These are phyloP conservation scores for Aspidiotus destructor DNA, from an alignment of 2,888 invertebrate species.

Conservation along the genomic window DNA sequence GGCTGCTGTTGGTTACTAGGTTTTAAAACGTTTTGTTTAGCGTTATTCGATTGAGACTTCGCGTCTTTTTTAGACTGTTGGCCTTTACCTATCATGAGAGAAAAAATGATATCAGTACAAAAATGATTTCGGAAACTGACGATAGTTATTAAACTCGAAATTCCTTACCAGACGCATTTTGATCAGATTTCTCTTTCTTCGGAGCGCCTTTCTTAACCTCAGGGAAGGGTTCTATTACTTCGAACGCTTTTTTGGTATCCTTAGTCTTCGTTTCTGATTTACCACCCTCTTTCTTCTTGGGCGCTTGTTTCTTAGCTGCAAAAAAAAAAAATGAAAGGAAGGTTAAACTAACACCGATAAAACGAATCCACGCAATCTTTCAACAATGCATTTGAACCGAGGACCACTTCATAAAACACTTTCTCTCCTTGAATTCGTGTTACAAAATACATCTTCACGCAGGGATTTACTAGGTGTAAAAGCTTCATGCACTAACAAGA, in stretches of 20 bases:
- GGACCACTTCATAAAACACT: no score
- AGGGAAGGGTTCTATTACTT: conserved; percentile 28
- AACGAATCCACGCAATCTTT: no score
- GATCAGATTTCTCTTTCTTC: conserved; percentile 11
- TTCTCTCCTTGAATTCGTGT: no score
- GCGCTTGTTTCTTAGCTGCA: conserved; percentile 12
- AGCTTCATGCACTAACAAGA: no score
- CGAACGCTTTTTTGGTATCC: conserved; percentile 26
- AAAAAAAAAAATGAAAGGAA: not conserved
- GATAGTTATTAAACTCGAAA: not conserved
- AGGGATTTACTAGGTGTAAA: not conserved
- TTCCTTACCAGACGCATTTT: not conserved
- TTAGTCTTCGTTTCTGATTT: conserved; percentile 23
- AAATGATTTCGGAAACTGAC: not conserved
- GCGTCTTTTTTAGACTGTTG: conserved; percentile 7
- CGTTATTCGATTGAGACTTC: conserved; percentile 7
- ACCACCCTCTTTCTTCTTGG: conserved; percentile 24
- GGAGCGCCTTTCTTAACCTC: conserved; percentile 17
- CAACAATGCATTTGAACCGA: no score
- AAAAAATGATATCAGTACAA: not conserved
- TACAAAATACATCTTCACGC: no score
- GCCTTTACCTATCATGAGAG: conserved; percentile 1
- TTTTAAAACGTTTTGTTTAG: not conserved
- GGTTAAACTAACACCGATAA: no score
- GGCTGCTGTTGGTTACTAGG: conserved; percentile 6